Base-by-base conservation (phyloP, 2,113 vertebrate genomes). In the Progne subis region DNA sequence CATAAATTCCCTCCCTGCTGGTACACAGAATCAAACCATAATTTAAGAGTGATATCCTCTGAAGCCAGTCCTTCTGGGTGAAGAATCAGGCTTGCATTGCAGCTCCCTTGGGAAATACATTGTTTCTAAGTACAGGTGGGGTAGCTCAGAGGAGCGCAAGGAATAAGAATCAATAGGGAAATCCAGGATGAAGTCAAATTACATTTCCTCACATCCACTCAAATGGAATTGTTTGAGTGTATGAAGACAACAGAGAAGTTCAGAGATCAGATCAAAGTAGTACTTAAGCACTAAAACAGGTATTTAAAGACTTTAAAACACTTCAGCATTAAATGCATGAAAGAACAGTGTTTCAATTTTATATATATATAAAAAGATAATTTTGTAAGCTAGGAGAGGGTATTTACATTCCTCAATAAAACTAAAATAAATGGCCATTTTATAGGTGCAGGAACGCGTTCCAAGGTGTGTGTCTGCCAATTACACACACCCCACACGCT, bases 391-490 rank as follows among this genome's bases (percentile, higher is more conserved):
- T 84, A 93, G 71, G 29, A 50, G 32, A 64, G 57, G 57, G n/a
- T 50, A 96, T 77, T 95, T 92, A 56, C 64, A 87, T 86, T 91
- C 86, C 76, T 94, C 79, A 92, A 89, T 83, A 96, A 76, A 97
- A 86, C 78, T 52, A 47, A 94, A 94, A 87, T 81, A 95, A 96
- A 97, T 91, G 92, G 71, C 81, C 76, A 84, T 90, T 96, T 97
- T 91, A 67, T 96, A 95, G 95, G 90, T 57, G 90, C 90, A 92
- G 88, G 74, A 97, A 93, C 90, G 82, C 61, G 95, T 94, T 97
- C 91, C 95, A 96, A 96, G 94, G 94, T 93, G 94, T 47, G 88
- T 44, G 88, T 80, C 74, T 96, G 94, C 92, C 95, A 97, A 19
- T 93, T 84, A 92, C 80, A 83, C 89, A 96, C 94, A 95, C 92